Percentiles rank a stretch among this genome's conserved stretches.
phyloP scores from a whole-genome alignment of 2,113 vertebrate genomes.

The Polypterus bichir region DNA sequence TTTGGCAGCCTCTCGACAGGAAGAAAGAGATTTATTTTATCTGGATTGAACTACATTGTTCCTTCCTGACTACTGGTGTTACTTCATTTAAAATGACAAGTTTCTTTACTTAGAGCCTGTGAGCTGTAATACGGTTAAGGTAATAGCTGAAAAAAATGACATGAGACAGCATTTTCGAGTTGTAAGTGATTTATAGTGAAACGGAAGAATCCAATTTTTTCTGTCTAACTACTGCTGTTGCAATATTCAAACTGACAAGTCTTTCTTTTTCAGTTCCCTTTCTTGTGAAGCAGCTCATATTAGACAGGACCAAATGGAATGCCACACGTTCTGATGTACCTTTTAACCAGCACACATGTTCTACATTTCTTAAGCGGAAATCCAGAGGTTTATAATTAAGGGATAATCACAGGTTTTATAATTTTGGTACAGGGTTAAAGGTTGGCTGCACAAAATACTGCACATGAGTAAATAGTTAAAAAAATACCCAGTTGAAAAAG shows the following conservation, averaged over 20 bases:
- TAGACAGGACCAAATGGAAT: background rate
- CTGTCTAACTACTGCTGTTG: background rate
- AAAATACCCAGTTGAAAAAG: too few species aligned
- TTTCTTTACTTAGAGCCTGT: conserved; percentile 37
- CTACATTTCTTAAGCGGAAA: background rate
- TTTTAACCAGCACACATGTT: background rate
- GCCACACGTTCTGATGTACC: background rate
- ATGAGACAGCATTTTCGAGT: background rate
- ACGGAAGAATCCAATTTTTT: conserved; percentile 5
- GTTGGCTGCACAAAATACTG: background rate
- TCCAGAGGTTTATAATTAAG: background rate
- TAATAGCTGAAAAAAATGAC: conserved; percentile 20
- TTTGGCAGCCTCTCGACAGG: conserved; percentile 57
- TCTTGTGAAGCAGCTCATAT: background rate
- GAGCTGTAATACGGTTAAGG: conserved; percentile 41
- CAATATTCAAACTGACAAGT: background rate
- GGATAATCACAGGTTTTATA: background rate
- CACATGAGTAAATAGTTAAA: too few species aligned
- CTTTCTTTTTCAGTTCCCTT: background rate
- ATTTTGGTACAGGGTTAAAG: background rate
- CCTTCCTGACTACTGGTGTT: conserved; percentile 63
- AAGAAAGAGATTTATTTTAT: conserved; percentile 67
- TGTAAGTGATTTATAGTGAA: conserved; percentile 3
- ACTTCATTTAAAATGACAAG: conserved; percentile 46
- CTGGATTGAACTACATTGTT: conserved; percentile 60